phyloP scores from a whole-genome alignment of 2,888 invertebrate genomes.

The Lasioglossum calceatum region DNA sequence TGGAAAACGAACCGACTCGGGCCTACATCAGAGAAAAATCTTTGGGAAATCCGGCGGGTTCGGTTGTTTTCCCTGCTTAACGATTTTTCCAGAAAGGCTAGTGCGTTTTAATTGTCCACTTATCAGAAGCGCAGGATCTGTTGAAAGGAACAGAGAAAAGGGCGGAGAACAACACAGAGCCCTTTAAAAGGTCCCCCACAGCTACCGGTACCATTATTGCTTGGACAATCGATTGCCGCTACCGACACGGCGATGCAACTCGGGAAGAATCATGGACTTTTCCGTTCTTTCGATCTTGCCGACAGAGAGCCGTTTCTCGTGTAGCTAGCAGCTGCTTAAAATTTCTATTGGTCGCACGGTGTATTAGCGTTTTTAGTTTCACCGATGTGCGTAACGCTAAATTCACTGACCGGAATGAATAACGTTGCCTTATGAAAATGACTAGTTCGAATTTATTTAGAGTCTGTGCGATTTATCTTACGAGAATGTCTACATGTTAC shows the following conservation, averaged over 20 bases:
- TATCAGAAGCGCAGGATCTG: slow-evolving; percentile 71
- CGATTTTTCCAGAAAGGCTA: slow-evolving; percentile 55
- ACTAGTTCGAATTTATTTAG: not conserved
- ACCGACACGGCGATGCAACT: slow-evolving; percentile 31
- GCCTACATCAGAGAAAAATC: slow-evolving; percentile 10
- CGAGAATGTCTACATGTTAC: not conserved
- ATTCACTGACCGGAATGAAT: not conserved
- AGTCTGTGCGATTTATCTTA: not conserved
- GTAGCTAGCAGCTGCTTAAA: not conserved
- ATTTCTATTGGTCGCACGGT: slow-evolving; percentile 12
- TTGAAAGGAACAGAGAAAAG: slow-evolving; percentile 62
- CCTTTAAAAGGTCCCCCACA: slow-evolving; percentile 69
- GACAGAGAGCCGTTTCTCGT: slow-evolving; percentile 14
- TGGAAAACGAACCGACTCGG: not conserved
- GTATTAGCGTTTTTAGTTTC: not conserved
- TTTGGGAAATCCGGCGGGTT: slow-evolving; percentile 9
- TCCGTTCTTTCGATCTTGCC: slow-evolving; percentile 6
- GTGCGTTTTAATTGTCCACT: slow-evolving; percentile 70
- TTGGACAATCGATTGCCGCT: slow-evolving; percentile 46
- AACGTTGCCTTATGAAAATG: not conserved
- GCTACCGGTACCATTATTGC: slow-evolving; percentile 68
- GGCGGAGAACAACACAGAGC: slow-evolving; percentile 53
- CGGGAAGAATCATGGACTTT: slow-evolving; percentile 18
- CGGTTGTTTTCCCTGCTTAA: slow-evolving; percentile 44
- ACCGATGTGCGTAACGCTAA: not conserved